Evolutionary conservation across 1,140 invertebrate genomes (phyloP).

Genomic region (Phymastichus coffea): DNA sequence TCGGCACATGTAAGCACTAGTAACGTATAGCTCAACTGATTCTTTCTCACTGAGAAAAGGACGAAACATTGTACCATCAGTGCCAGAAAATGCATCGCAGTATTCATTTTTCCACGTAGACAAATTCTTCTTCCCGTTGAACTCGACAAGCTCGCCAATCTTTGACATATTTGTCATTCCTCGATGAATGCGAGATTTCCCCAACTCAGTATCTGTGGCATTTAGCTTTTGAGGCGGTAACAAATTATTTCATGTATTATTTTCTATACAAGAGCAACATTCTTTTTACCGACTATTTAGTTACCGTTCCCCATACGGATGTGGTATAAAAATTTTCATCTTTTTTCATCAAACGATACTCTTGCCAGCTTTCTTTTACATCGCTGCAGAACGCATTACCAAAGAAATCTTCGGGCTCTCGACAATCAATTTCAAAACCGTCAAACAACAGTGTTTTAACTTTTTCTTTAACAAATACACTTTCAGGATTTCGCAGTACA

Average conservation of each 20-base stretch:
- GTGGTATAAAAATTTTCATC: not conserved
- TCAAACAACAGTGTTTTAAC: conserved; percentile 70
- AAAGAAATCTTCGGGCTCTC: no score
- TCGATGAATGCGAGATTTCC: conserved; percentile 67
- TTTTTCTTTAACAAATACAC: conserved; percentile 62
- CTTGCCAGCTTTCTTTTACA: no score
- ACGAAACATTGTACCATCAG: conserved; percentile 76
- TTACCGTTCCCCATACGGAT: conserved; percentile 1
- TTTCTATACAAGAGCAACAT: no score
- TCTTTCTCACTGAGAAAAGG: conserved; percentile 66
- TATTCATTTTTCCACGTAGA: conserved; percentile 61
- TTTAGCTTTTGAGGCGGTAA: conserved; percentile 59
- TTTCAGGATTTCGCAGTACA: conserved; percentile 65
- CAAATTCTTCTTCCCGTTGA: conserved; percentile 61
- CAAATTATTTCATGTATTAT: not conserved
- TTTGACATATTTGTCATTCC: conserved; percentile 69
- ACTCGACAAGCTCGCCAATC: conserved; percentile 66
- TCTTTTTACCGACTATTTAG: not conserved
- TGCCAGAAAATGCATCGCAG: conserved; percentile 72
- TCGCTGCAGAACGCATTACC: no score
- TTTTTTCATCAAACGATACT: no score
- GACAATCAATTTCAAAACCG: conserved; percentile 70
- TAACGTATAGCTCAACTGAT: no score
- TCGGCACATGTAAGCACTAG: no score
- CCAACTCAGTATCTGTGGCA: conserved; percentile 56